These are phyloP conservation scores for Lycia hirtaria DNA, from an alignment of 2,888 invertebrate species.

Conservation along the genomic window DNA sequence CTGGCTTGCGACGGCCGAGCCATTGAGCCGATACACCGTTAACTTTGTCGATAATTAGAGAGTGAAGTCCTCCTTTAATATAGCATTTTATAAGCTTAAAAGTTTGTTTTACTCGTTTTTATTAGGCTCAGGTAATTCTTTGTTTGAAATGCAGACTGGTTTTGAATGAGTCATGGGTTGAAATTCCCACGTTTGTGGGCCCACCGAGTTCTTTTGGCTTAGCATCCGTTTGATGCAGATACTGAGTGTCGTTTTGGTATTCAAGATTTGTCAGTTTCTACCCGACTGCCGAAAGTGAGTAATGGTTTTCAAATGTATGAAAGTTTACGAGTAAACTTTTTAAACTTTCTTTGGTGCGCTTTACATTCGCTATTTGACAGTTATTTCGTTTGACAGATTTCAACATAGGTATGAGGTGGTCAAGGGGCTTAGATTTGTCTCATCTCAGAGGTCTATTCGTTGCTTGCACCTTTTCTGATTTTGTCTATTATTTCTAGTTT, in stretches of 20 bases:
- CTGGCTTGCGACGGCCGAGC: slow-evolving; percentile 56
- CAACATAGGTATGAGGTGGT: too few relatives aligned
- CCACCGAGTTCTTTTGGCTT: slow-evolving; percentile 37
- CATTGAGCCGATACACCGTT: slow-evolving; percentile 75
- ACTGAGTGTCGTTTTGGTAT: slow-evolving; percentile 10
- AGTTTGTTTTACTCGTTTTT: slow-evolving; percentile 27
- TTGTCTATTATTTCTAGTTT: too few relatives aligned
- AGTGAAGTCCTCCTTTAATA: slow-evolving; percentile 38
- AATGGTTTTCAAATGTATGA: too few relatives aligned
- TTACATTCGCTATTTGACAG: too few relatives aligned
- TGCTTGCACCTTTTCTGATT: too few relatives aligned
- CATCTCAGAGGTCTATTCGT: too few relatives aligned
- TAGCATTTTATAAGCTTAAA: slow-evolving; percentile 15
- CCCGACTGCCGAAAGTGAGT: too few relatives aligned
- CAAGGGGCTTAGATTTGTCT: too few relatives aligned
- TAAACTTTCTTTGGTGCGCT: too few relatives aligned
- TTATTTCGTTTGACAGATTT: too few relatives aligned
- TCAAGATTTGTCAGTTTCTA: background rate
- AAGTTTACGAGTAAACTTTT: too few relatives aligned
- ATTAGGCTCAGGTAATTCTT: slow-evolving; percentile 27
- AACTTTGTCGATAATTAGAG: slow-evolving; percentile 60
- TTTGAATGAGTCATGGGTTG: slow-evolving; percentile 38
- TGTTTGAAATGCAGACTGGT: slow-evolving; percentile 27
- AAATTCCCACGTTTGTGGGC: slow-evolving; percentile 36
- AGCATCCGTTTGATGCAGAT: slow-evolving; percentile 36